These are phyloP conservation scores for Oncopeltus fasciatus DNA, from an alignment of 1,140 invertebrate species.

Conservation along the genomic window DNA sequence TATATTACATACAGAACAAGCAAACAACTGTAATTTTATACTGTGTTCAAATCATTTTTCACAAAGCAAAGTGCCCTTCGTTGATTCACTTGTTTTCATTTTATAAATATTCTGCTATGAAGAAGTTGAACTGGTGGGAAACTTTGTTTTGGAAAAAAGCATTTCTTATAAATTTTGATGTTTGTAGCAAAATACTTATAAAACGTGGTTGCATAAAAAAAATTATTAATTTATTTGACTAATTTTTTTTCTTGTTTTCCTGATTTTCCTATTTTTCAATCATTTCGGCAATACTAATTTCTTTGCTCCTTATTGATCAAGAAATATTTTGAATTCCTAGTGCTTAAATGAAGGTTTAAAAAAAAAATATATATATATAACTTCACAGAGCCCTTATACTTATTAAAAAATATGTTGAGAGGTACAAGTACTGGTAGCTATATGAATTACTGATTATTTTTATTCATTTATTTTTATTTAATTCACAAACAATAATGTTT, in stretches of 20 bases:
- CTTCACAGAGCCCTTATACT: too few species aligned
- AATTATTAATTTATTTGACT: neutral
- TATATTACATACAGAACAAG: slow-evolving; percentile 8
- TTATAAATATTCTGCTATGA: slow-evolving; percentile 8
- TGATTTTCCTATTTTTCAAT: too few species aligned
- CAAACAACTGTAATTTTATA: slow-evolving; percentile 19
- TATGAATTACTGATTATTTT: too few species aligned
- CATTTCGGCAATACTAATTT: too few species aligned
- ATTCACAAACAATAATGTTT: too few species aligned
- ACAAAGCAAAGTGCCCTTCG: slow-evolving; percentile 12
- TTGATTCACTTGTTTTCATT: neutral
- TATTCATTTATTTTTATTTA: too few species aligned
- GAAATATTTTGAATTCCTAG: too few species aligned
- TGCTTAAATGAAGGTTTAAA: too few species aligned
- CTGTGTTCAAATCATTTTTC: slow-evolving; percentile 13
- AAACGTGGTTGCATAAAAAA: slow-evolving; percentile 16
- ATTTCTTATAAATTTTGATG: slow-evolving; percentile 17
- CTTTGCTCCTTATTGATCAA: too few species aligned
- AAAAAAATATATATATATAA: too few species aligned
- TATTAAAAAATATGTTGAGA: too few species aligned
- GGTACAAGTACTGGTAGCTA: too few species aligned
- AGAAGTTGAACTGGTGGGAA: neutral
- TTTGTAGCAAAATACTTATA: slow-evolving; percentile 23
- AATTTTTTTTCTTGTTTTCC: neutral
- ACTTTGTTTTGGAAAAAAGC: slow-evolving; percentile 11